A percentile compares a stretch with the other conserved stretches of the same genome.
phyloP scores from a whole-genome alignment of 2,113 vertebrate genomes.

The Zapus hudsonius region DNA sequence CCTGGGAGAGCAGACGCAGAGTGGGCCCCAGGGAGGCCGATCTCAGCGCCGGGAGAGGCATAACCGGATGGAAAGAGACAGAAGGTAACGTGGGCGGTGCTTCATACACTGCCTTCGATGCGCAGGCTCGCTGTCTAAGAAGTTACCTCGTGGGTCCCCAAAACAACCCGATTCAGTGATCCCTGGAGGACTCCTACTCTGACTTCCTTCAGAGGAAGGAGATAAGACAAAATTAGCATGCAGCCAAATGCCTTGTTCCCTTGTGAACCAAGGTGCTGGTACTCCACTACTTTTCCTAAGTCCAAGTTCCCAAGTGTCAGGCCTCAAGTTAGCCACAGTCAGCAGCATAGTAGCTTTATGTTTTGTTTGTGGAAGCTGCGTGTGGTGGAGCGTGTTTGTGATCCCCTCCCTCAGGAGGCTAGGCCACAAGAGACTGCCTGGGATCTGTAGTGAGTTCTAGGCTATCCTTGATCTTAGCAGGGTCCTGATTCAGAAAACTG shows the following conservation, averaged over 20 bases:
- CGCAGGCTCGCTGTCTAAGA: background rate
- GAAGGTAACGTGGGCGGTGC: slow-evolving; percentile 86
- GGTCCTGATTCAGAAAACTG: background rate
- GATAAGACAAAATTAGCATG: too few relatives aligned
- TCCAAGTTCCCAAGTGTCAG: background rate
- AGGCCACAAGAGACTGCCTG: background rate
- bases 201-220: background rate
- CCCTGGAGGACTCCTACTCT: background rate
- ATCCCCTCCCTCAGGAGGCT: background rate
- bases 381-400: background rate
- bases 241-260: background rate
- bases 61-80: slow-evolving; percentile 95
- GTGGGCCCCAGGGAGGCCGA: slow-evolving; percentile 74
- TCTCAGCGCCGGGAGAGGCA: slow-evolving; percentile 91
- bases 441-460: background rate
- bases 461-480: background rate
- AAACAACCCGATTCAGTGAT: background rate
- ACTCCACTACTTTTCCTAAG: background rate
- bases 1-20: slow-evolving; percentile 67
- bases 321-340: background rate
- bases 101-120: rapidly evolving
- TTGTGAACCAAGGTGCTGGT: rapidly evolving
- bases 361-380: background rate
- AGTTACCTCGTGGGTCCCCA: background rate
- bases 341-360: background rate